Base-by-base conservation (phyloP, 2,797 vertebrate species). In the Pelodytes ibericus region DNA sequence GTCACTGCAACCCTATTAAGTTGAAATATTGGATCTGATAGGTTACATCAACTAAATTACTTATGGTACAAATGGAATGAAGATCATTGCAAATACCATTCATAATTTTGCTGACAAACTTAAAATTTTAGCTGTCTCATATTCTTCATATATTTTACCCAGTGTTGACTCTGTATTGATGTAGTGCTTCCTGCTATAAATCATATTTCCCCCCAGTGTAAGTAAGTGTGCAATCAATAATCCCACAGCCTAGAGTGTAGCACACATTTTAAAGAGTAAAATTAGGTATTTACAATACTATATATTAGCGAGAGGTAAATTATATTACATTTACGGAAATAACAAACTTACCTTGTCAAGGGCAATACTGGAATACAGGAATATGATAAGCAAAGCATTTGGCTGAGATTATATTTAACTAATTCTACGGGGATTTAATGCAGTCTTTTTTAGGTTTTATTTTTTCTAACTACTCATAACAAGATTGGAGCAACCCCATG, bases 181-280 rank as follows among this genome's bases (percentile, higher is more conserved):
- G 56, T 22, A 33, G 27, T n/a, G 39, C 60, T 69, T 60, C 22
- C 33, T 68, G 18, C 67, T 29, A 26, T 62, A 68, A 59, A 60
- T 67, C 36, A 67, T 56, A 7, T 53, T 65, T 20, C 22, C 29
- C 59, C 49, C 47, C 53, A 22, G 36, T 7, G 22, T 39, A 53
- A 3, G n/a, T 22, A 44, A 39, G 33, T 47, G 27, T 13, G 51
- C n/a, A 49, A 69, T 68, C 73, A 75, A 75, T 75, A 75, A 69
- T 44, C 41, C 51, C 27, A 75, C 44, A 75, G 39, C 36, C 33
- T 57, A 61, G 16, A 20, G 56, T 27, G 24, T 5, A 75, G 27
- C 39, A 60, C 44, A 51, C 29, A 53, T 51, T 39, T 33, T 24
- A 47, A 74, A 67, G 27, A 49, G 20, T 67, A 67, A 59, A 27